Conservation (phyloP, 2,888 invertebrate species). For the Diarsia dahlii region DNA sequence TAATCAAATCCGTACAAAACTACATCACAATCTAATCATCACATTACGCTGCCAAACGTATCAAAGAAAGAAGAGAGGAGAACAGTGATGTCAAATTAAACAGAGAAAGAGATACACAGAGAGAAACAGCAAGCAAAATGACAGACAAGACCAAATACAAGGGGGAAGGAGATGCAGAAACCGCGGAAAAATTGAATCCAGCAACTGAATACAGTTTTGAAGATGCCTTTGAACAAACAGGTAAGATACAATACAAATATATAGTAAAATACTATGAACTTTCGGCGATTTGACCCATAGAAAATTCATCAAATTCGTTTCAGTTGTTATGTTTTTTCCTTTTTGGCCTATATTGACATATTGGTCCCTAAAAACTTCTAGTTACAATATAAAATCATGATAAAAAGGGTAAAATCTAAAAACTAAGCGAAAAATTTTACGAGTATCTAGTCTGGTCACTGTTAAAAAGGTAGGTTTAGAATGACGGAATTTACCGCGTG, state of each 20-base stretch:
- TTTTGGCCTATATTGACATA: too few relatives aligned
- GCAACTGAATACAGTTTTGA: constrained; percentile 80
- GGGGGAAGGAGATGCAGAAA: constrained; percentile 71
- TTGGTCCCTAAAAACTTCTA: too few relatives aligned
- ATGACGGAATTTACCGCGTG: background rate
- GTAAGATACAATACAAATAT: constrained; percentile 64
- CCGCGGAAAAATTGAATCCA: constrained; percentile 67
- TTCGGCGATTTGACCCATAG: background rate
- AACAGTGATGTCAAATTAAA: constrained; percentile 46
- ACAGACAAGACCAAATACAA: constrained; percentile 67
- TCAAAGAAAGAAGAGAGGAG: background rate
- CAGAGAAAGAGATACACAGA: constrained; percentile 1
- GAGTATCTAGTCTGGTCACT: background rate
- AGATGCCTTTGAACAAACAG: constrained; percentile 86
- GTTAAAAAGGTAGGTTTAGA: background rate
- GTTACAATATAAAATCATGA: too few relatives aligned
- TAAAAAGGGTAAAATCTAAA: too few relatives aligned
- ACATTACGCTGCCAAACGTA: background rate
- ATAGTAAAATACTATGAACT: background rate
- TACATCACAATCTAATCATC: background rate
- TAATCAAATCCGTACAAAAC: background rate
- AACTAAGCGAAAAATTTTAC: too few relatives aligned
- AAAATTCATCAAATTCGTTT: too few relatives aligned
- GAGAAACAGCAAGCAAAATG: constrained; percentile 55
- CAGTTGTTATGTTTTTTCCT: too few relatives aligned